Evolutionary conservation across 2,888 invertebrate species (phyloP).

Genomic region (Agrochola macilenta): DNA sequence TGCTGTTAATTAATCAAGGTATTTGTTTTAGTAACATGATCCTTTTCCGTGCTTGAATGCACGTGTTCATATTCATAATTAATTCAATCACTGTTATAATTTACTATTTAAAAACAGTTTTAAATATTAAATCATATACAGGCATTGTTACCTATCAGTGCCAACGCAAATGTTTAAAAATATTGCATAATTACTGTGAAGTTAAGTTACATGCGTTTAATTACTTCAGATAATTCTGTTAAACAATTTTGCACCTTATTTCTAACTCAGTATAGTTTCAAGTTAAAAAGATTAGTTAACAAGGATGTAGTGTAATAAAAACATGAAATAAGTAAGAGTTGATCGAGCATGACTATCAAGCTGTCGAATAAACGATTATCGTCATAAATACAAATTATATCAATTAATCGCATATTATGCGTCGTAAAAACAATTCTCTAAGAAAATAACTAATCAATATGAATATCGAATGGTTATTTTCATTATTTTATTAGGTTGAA

Average conservation of each 20-base stretch:
- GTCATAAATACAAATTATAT: conserved; percentile 29
- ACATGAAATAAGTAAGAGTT: conserved; percentile 35
- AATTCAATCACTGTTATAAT: conserved; percentile 15
- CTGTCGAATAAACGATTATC: conserved; percentile 25
- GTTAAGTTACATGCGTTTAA: conserved; percentile 13
- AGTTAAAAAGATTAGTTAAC: not conserved
- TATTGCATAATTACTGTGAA: conserved; percentile 25
- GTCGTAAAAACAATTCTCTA: conserved; percentile 26
- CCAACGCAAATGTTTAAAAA: conserved; percentile 14
- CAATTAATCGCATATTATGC: conserved; percentile 35
- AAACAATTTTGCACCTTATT: conserved; percentile 15
- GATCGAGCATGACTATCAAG: conserved; percentile 44
- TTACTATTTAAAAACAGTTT: conserved; percentile 6
- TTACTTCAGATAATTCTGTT: conserved; percentile 10
- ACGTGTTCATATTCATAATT: not conserved
- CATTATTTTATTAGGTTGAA: conserved; percentile 3
- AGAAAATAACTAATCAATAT: not conserved
- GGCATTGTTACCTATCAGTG: conserved; percentile 4
- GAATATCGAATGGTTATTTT: not conserved
- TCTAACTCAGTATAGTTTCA: not conserved
- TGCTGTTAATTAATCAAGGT: not conserved
- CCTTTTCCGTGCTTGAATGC: not conserved
- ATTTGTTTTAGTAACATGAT: not conserved
- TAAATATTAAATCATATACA: conserved; percentile 4
- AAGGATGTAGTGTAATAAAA: conserved; percentile 22